Percentiles rank a stretch among this genome's conserved stretches.
These are phyloP conservation scores for Propithecus perrieri DNA, from an alignment of 2,797 vertebrate genomes.

Conservation along the genomic window DNA sequence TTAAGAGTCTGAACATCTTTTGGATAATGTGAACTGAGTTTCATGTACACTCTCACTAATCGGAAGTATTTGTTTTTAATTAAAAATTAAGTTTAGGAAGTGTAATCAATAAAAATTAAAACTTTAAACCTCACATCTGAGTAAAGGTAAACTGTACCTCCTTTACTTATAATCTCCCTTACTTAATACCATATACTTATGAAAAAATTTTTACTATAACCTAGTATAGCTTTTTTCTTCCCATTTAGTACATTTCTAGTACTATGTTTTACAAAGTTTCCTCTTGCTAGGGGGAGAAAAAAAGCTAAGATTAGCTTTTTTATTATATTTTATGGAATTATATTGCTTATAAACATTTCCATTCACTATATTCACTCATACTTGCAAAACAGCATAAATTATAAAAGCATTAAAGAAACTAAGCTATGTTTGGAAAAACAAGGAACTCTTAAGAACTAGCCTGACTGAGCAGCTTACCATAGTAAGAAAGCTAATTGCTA, in stretches of 20 bases:
- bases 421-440: background rate
- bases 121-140: background rate
- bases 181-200: background rate
- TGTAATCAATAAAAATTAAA: slow-evolving; percentile 40
- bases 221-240: background rate
- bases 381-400: background rate
- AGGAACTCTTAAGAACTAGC: background rate
- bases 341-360: background rate
- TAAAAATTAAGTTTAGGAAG: slow-evolving; percentile 25
- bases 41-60: background rate
- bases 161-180: background rate
- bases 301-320: background rate
- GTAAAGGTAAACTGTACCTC: background rate
- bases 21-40: background rate
- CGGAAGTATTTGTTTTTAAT: slow-evolving; percentile 10
- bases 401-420: background rate
- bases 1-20: background rate
- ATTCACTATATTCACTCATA: background rate
- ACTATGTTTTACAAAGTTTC: slow-evolving; percentile 8
- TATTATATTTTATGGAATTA: background rate
- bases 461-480: background rate
- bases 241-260: background rate
- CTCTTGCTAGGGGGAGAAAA: background rate
- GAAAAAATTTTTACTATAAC: background rate
- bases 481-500: background rate